Evolutionary conservation across 2,888 invertebrate genomes (phyloP).

Genomic region (Cyrtodaria siliqua): DNA sequence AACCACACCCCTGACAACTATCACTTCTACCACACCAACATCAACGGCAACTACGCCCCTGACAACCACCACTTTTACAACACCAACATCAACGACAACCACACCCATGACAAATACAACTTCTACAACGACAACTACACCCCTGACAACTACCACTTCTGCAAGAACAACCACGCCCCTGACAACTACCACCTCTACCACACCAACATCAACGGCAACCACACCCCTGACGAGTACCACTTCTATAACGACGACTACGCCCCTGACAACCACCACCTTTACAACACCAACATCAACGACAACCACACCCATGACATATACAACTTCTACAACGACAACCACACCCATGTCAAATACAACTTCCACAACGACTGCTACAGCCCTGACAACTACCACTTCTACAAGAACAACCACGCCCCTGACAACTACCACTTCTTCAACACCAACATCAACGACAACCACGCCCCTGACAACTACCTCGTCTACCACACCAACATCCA

Average conservation of each 20-base stretch:
- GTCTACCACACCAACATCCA: background rate
- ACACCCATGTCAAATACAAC: background rate
- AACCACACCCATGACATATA: conserved; percentile 1
- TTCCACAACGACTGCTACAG: conserved; percentile 3
- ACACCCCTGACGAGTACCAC: conserved; percentile 3
- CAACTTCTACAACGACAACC: background rate
- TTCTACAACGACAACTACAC: conserved; percentile 19
- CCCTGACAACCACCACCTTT: conserved; percentile 10
- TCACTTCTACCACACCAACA: no score
- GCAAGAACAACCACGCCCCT: background rate
- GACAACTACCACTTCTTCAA: conserved; percentile 5
- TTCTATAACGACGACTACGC: conserved; percentile 9
- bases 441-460: conserved; percentile 16
- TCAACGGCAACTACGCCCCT: conserved; percentile 9
- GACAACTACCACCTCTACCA: conserved; percentile 11
- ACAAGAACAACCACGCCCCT: conserved; percentile 3
- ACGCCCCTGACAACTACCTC: conserved; percentile 6
- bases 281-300: conserved; percentile 9
- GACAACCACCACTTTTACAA: conserved; percentile 14
- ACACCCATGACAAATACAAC: conserved; percentile 13
- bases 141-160: conserved; percentile 10
- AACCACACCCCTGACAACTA: background rate
- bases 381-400: conserved; percentile 3
- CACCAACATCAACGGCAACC: background rate
- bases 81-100: conserved; percentile 5